Base-by-base conservation (phyloP, 2,797 vertebrate species). In the Brachymystax lenok region DNA sequence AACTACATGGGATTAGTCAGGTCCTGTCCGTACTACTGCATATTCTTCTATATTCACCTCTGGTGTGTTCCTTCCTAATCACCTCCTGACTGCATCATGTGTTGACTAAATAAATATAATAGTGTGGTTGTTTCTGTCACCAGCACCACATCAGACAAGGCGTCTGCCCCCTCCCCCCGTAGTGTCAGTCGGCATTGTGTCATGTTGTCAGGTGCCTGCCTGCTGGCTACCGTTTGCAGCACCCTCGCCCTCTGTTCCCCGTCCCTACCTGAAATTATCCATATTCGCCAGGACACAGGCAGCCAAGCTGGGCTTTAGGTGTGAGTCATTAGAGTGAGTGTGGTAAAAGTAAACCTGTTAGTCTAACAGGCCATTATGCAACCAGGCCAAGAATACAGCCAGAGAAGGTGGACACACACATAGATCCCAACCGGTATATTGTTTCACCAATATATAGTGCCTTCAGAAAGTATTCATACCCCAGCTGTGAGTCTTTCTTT, bases 301-400 rank as follows among this genome's bases (percentile, higher is more conserved):
- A 82, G 10, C n/a, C 12, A 13, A 28, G 7, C 40, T 46, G 16
- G 73, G 82, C 80, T 77, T 80, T 75, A 86, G 82, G 75, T 73
- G 70, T 76, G 54, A 75, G 81, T 87, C 86, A 89, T 92, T 87
- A 86, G 87, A 84, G 33, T 33, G 63, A 79, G 51, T 17, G 27
- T 73, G 69, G 85, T 77, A 69, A 16, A 88, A 83, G 77, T 91
- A 86, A 89, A 86, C 82, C 85, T 88, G 88, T 93, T 87, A 84
- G 86, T 78, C 69, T 74, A 75, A 80, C 64, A 74, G 82, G 74
- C 28, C 28, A 86, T 92, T 87, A 82, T 40, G 13, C 80, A 90
- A 87, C 61, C 80, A 66, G 79, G 74, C 85, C 82, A 84, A 86
- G 74, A 89, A 89, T 82, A 87, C 82, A 79, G 59, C 27, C 51